Percentiles rank a stretch among this genome's conserved stretches.
Evolutionary conservation across 1,140 invertebrate genomes (phyloP).

Genomic region (Nasonia vitripennis): DNA sequence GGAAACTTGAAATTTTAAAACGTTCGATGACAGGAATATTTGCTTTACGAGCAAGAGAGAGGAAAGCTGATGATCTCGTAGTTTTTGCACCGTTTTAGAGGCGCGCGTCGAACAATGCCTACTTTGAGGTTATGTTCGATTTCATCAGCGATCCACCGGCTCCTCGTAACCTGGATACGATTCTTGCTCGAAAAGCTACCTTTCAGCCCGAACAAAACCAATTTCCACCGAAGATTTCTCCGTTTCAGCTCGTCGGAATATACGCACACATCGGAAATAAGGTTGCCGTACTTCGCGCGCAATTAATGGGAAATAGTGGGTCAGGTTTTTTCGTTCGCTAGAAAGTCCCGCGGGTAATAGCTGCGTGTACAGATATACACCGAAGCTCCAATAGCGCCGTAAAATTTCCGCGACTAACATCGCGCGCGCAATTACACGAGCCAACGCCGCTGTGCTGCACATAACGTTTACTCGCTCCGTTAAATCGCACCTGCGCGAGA

Average conservation of each 20-base stretch:
- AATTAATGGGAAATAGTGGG: neutral
- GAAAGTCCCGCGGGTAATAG: neutral
- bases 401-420: neutral
- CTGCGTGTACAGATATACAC: neutral
- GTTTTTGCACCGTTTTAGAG: neutral
- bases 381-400: neutral
- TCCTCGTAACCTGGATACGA: no score
- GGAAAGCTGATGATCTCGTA: neutral
- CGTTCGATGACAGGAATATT: neutral
- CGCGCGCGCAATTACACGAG: neutral
- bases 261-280: neutral
- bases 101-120: no score
- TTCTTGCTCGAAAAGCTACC: no score
- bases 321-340: neutral
- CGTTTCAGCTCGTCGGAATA: no score
- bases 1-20: neutral
- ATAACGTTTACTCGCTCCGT: no score
- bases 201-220: no score
- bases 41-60: neutral
- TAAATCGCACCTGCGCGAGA: neutral
- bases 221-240: neutral
- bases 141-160: no score
- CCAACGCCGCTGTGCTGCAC: no score
- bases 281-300: neutral
- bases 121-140: no score